A percentile compares a stretch with the other conserved stretches of the same genome.
These are phyloP conservation scores for Palythoa grandiflora DNA, from an alignment of 92 coral and sea anemone species.

Conservation along the genomic window DNA sequence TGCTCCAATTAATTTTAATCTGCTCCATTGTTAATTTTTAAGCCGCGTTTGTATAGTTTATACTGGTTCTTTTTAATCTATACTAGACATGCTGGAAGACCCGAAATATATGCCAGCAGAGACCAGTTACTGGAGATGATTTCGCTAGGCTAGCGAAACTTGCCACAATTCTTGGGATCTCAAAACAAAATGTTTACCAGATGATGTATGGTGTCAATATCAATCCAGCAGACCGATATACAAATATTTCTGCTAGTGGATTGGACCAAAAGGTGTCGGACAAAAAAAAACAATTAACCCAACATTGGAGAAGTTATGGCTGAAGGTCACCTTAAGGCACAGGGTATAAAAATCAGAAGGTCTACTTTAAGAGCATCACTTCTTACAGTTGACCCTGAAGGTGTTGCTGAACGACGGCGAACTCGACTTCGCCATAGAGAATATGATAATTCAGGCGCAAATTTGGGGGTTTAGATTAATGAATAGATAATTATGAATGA, in stretches of 20 bases:
- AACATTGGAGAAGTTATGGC: constrained; percentile 51
- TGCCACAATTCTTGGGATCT: constrained; percentile 36
- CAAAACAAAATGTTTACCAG: constrained; percentile 48
- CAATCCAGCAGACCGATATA: constrained; percentile 39
- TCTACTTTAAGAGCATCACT: constrained; percentile 43
- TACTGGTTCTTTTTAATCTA: constrained; percentile 27
- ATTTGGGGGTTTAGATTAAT: background rate
- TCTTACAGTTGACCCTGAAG: constrained; percentile 46
- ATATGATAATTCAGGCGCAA: constrained; percentile 48
- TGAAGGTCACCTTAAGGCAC: constrained; percentile 35
- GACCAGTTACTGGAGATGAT: constrained; percentile 54
- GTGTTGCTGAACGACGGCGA: constrained; percentile 42
- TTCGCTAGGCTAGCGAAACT: constrained; percentile 57
- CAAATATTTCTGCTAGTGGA: constrained; percentile 32
- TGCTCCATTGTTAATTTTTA: constrained; percentile 10
- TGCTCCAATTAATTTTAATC: constrained; percentile 16
- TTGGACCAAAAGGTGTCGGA: constrained; percentile 30
- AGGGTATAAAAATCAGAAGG: constrained; percentile 41
- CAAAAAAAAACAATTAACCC: constrained; percentile 36
- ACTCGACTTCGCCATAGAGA: constrained; percentile 36
- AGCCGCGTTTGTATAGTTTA: background rate
- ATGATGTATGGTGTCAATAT: constrained; percentile 46
- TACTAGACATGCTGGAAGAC: constrained; percentile 54
- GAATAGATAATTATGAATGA: too few species aligned
- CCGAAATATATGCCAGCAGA: constrained; percentile 20